Evolutionary conservation across 2,888 invertebrate species (phyloP).

Genomic region (Argyresthia goedartella): DNA sequence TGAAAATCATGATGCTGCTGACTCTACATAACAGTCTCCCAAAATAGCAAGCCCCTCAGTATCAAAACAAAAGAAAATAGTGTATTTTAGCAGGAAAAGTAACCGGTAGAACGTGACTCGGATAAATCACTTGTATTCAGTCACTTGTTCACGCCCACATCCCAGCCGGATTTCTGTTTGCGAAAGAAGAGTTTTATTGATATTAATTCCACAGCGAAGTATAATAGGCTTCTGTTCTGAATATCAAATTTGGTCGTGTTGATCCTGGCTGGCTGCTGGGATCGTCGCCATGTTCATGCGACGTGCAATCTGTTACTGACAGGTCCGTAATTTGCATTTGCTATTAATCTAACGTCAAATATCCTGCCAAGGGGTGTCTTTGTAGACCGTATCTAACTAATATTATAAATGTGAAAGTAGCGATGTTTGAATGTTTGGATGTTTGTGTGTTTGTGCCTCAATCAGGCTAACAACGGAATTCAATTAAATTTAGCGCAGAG

Average conservation of each 20-base stretch:
- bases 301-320: too few relatives aligned
- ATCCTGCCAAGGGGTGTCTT: too few relatives aligned
- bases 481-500: too few relatives aligned
- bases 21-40: background rate
- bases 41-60: constrained; percentile 15
- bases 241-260: constrained; percentile 1
- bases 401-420: too few relatives aligned
- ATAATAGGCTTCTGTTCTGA: constrained; percentile 3
- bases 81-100: constrained; percentile 3
- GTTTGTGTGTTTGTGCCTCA: too few relatives aligned
- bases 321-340: too few relatives aligned
- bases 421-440: too few relatives aligned
- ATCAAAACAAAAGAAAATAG: constrained; percentile 31
- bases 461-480: too few relatives aligned
- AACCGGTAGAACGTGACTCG: constrained; percentile 24
- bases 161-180: background rate
- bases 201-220: background rate
- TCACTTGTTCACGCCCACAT: background rate
- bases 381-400: too few relatives aligned
- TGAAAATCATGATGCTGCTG: too few relatives aligned
- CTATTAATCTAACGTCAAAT: too few relatives aligned
- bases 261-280: background rate
- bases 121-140: constrained; percentile 38
- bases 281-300: too few relatives aligned
- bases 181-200: background rate